A percentile compares a stretch with the other conserved stretches of the same genome.
These are phyloP conservation scores for Hyles euphorbiae DNA, from an alignment of 1,140 invertebrate species.

Conservation along the genomic window DNA sequence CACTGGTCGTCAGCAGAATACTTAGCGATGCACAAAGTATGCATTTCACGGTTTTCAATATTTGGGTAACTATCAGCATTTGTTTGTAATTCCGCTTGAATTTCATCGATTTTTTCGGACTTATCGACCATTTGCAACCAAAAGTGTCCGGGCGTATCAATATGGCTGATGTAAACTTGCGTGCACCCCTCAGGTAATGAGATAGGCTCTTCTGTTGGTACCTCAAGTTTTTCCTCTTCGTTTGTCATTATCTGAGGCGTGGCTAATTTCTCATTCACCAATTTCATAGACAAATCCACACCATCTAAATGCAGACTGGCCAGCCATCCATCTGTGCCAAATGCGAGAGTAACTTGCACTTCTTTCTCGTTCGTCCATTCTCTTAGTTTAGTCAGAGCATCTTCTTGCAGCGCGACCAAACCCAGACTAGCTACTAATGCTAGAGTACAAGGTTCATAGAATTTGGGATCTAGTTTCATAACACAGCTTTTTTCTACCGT, in stretches of 20 bases:
- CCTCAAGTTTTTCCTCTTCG: conserved; percentile 28
- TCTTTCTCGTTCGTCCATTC: conserved; percentile 64
- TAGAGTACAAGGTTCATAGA: conserved; percentile 74
- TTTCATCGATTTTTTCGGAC: conserved; percentile 67
- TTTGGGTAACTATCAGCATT: conserved; percentile 66
- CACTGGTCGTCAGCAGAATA: conserved; percentile 84
- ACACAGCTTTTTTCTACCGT: conserved; percentile 69
- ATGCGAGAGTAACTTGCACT: conserved; percentile 55
- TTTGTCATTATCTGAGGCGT: conserved; percentile 34
- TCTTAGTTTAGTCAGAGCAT: conserved; percentile 41
- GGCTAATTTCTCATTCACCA: conserved; percentile 63
- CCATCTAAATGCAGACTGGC: conserved; percentile 59
- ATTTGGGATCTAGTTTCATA: conserved; percentile 74
- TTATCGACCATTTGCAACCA: conserved; percentile 78
- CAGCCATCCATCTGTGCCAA: conserved; percentile 58
- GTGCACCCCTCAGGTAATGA: conserved; percentile 55
- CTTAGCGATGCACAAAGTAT: conserved; percentile 82
- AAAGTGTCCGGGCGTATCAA: conserved; percentile 81
- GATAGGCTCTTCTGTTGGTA: conserved; percentile 36
- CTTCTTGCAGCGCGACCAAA: conserved; percentile 45
- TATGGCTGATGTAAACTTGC: conserved; percentile 78
- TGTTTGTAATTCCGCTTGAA: conserved; percentile 79
- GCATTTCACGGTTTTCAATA: conserved; percentile 76
- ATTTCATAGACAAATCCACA: conserved; percentile 51
- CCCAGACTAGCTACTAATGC: conserved; percentile 71